Evolutionary conservation across 2,113 vertebrate genomes (phyloP).

Genomic region (Gopherus evgoodei): DNA sequence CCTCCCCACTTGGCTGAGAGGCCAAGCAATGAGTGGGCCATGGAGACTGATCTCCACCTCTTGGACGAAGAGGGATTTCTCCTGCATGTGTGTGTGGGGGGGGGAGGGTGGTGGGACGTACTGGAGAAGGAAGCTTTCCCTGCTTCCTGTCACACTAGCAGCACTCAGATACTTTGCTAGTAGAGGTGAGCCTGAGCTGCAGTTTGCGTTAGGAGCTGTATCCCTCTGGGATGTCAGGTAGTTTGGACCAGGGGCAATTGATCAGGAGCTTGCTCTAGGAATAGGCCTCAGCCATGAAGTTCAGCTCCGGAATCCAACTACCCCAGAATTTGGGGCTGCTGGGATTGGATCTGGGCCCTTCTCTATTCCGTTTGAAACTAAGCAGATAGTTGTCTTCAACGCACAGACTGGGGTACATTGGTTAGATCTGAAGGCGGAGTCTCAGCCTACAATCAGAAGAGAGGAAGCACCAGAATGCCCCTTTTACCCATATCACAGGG

Average conservation of each 20-base stretch:
- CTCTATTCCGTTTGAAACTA: not conserved
- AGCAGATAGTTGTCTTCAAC: not conserved
- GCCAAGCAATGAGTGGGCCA: not conserved
- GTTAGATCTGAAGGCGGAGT: not conserved
- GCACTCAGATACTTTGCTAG: not conserved
- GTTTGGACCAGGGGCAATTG: too few species aligned
- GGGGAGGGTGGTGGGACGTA: not conserved
- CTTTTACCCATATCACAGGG: too few species aligned
- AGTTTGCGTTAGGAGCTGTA: not conserved
- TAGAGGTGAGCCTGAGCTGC: not conserved
- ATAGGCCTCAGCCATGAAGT: not conserved
- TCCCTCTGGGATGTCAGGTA: not conserved
- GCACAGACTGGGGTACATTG: not conserved
- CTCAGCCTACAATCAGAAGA: too few species aligned
- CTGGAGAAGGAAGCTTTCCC: not conserved
- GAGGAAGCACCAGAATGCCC: too few species aligned
- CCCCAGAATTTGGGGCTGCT: not conserved
- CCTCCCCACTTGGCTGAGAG: not conserved
- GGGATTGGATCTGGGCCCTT: not conserved
- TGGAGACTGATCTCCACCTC: not conserved
- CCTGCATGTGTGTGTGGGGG: not conserved
- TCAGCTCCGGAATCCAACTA: not conserved
- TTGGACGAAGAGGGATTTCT: not conserved
- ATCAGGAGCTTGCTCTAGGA: not conserved
- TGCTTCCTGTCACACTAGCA: not conserved